These are phyloP conservation scores for Pseudopodoces humilis DNA, from an alignment of 2,113 vertebrate species.

Conservation along the genomic window DNA sequence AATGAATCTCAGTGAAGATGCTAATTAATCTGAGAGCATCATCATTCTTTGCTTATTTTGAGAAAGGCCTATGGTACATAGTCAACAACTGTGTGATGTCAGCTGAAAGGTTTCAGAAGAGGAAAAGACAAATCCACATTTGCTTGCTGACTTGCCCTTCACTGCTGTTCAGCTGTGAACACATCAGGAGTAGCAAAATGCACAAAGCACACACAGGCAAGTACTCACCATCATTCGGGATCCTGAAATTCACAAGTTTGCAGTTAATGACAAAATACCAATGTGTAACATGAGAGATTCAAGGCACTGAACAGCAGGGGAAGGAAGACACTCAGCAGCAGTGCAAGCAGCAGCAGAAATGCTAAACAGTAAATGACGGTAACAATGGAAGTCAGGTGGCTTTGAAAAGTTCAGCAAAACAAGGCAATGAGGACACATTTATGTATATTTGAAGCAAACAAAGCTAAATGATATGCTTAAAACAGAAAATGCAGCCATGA, in stretches of 20 bases:
- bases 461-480: conserved; percentile 21
- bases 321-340: conserved; percentile 15
- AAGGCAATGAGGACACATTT: neutral
- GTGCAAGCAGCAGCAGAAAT: conserved; percentile 27
- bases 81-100: neutral
- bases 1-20: conserved; percentile 50
- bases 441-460: conserved; percentile 43
- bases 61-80: neutral
- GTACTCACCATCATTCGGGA: conserved; percentile 53
- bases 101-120: conserved; percentile 47
- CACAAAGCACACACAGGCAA: conserved; percentile 53
- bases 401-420: conserved; percentile 41
- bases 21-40: conserved; percentile 48
- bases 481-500: conserved; percentile 44
- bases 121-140: conserved; percentile 21
- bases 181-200: conserved; percentile 53
- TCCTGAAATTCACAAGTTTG: conserved; percentile 52
- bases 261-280: conserved; percentile 28
- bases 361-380: conserved; percentile 20
- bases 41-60: conserved; percentile 16
- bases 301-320: neutral
- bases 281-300: conserved; percentile 44
- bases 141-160: conserved; percentile 46
- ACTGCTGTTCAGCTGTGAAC: conserved; percentile 58
- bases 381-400: neutral